Evolutionary conservation across 2,888 invertebrate genomes (phyloP).

Genomic region (Sphecodes monilicornis): DNA sequence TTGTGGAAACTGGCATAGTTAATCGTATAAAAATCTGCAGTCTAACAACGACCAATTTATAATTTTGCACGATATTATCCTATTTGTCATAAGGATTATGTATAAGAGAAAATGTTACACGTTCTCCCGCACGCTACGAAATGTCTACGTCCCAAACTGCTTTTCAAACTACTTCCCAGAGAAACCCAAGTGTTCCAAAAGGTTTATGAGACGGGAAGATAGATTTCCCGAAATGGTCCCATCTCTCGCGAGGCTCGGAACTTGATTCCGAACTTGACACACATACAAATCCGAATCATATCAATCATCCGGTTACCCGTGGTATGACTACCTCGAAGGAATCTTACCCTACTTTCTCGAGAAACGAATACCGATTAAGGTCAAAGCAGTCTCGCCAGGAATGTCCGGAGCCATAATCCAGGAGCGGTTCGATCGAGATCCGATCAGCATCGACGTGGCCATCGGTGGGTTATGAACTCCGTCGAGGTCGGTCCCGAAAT

Average conservation of each 20-base stretch:
- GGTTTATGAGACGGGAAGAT: neutral
- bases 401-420: neutral
- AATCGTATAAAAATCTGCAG: neutral
- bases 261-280: neutral
- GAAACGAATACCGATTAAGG: slow-evolving; percentile 8
- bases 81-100: neutral
- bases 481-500: neutral
- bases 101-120: neutral
- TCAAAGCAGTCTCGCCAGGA: neutral
- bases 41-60: neutral
- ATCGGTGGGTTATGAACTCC: neutral
- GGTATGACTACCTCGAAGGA: neutral
- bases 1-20: neutral
- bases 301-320: neutral
- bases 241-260: neutral
- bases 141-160: neutral
- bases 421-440: neutral
- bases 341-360: neutral
- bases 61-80: neutral
- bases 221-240: neutral
- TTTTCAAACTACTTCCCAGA: neutral
- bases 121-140: neutral
- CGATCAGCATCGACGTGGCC: neutral
- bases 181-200: neutral
- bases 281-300: neutral